phyloP scores from a whole-genome alignment of 2,888 invertebrate species.

The Polydrusus cervinus region DNA sequence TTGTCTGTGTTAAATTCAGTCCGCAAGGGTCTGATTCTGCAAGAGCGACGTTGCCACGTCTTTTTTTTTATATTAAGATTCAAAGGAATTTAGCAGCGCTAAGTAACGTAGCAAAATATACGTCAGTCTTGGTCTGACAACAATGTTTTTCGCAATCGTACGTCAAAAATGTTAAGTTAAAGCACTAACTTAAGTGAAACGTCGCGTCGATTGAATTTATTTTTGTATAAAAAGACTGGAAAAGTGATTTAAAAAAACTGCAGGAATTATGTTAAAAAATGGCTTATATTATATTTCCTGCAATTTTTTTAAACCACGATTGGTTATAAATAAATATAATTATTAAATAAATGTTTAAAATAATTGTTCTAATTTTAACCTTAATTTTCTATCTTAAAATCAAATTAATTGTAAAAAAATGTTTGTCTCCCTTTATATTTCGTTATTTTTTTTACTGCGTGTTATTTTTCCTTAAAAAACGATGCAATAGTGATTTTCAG shows the following conservation, averaged over 20 bases:
- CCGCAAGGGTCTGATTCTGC: background rate
- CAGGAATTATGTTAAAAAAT: constrained; percentile 3
- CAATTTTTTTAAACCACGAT: constrained; percentile 9
- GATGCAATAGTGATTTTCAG: constrained; percentile 3
- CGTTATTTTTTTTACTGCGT: constrained; percentile 20
- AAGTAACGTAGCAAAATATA: too few species aligned
- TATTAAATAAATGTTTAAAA: constrained; percentile 16
- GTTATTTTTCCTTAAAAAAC: background rate
- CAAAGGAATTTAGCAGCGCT: background rate
- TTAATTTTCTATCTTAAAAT: constrained; percentile 3
- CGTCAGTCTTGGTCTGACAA: too few species aligned
- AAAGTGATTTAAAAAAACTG: constrained; percentile 6
- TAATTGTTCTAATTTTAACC: constrained; percentile 9
- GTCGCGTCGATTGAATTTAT: constrained; percentile 24
- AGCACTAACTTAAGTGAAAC: constrained; percentile 14
- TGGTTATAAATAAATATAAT: constrained; percentile 19
- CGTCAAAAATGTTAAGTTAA: constrained; percentile 4
- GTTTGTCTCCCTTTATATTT: constrained; percentile 23
- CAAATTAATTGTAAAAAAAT: constrained; percentile 4
- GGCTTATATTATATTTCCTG: background rate
- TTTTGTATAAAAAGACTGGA: constrained; percentile 34
- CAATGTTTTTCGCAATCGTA: background rate
- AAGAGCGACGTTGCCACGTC: background rate
- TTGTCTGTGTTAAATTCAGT: too few species aligned
- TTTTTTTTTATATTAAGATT: background rate